Evolutionary conservation across 2,888 invertebrate species (phyloP).

Genomic region (Timema podura): DNA sequence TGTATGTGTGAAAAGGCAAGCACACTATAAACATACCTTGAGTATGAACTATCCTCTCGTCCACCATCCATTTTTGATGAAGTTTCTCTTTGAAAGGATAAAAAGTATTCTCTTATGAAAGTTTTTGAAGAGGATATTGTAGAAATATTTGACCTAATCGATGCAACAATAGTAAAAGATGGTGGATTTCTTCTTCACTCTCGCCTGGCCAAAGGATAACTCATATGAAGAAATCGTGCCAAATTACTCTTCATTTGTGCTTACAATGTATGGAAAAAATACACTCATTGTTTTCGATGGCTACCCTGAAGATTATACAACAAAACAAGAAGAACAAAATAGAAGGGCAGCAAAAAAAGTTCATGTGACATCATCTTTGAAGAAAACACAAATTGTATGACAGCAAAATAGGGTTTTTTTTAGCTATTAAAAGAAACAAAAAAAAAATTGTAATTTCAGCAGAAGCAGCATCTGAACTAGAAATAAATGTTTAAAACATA

Average conservation of each 20-base stretch:
- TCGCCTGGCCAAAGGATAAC: not conserved
- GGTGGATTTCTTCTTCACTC: not conserved
- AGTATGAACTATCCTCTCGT: not conserved
- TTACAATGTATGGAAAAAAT: not conserved
- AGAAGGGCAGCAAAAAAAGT: constrained; percentile 6
- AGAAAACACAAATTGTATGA: not conserved
- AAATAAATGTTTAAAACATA: not conserved
- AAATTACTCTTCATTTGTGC: not conserved
- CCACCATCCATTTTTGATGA: not conserved
- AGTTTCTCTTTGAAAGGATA: not conserved
- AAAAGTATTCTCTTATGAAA: not conserved
- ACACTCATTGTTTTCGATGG: constrained; percentile 6
- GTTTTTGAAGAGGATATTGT: not conserved
- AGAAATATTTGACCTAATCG: not conserved
- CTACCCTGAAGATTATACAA: no score
- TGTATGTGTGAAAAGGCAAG: not conserved
- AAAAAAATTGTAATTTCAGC: not conserved
- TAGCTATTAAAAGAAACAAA: not conserved
- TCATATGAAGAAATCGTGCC: not conserved
- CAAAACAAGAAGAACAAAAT: not conserved
- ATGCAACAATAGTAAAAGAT: not conserved
- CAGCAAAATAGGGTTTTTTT: not conserved
- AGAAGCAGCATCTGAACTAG: not conserved
- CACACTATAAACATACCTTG: not conserved
- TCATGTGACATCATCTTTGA: constrained; percentile 2